Conservation (phyloP, 2,888 invertebrate species). For the Mesorhabditis spiculigera region DNA sequence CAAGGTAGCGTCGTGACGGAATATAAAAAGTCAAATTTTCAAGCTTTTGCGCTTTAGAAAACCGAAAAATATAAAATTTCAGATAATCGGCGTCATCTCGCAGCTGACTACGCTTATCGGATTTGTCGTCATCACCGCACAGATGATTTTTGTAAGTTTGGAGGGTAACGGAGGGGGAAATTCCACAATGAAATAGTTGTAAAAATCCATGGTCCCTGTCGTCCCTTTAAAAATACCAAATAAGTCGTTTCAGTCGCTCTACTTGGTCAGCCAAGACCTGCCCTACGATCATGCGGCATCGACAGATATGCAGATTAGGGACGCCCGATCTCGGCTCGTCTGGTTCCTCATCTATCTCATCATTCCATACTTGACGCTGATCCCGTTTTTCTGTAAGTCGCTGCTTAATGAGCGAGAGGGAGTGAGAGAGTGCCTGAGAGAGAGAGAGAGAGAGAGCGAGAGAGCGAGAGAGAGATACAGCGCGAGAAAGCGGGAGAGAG, state of each 20-base stretch:
- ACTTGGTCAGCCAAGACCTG: conserved; percentile 21
- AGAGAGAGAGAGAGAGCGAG: too few relatives aligned
- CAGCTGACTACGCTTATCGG: conserved; percentile 25
- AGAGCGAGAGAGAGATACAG: too few relatives aligned
- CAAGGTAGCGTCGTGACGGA: too few relatives aligned
- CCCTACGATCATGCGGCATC: conserved; percentile 30
- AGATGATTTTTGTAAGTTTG: conserved; percentile 19
- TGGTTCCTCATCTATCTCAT: conserved; percentile 27
- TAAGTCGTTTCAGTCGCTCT: conserved; percentile 18
- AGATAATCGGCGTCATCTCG: conserved; percentile 23
- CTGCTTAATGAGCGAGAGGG: not conserved
- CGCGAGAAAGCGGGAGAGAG: too few relatives aligned
- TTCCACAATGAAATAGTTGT: too few relatives aligned
- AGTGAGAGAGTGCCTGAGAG: too few relatives aligned
- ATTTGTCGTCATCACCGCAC: conserved; percentile 22
- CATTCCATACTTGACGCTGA: conserved; percentile 25
- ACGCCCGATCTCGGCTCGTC: conserved; percentile 32
- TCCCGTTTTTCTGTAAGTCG: conserved; percentile 26
- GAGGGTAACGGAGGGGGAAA: not conserved
- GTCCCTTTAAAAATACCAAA: too few relatives aligned
- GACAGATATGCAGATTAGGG: conserved; percentile 33
- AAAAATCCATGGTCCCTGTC: too few relatives aligned
- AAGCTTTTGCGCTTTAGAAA: too few relatives aligned
- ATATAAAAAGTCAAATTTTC: too few relatives aligned
- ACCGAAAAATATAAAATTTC: too few relatives aligned